Evolutionary conservation across 92 coral and sea anemone species (phyloP).

Genomic region (Porites cylindrica): DNA sequence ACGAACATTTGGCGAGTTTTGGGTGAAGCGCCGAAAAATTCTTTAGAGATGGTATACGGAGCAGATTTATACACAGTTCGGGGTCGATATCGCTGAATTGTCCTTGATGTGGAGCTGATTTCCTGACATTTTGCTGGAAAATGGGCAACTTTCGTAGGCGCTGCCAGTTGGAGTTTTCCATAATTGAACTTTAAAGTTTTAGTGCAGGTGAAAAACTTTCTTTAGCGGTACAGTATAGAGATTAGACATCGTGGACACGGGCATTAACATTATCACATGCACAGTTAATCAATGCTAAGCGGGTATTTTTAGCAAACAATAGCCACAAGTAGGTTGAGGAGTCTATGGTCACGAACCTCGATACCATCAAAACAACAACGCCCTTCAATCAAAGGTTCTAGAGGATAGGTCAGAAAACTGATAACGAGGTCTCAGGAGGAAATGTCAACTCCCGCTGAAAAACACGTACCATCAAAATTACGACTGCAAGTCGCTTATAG

Average conservation of each 20-base stretch:
- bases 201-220: background rate
- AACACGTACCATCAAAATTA: too few relatives aligned
- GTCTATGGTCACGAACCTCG: background rate
- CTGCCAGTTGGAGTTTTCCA: constrained; percentile 22
- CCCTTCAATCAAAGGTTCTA: too few relatives aligned
- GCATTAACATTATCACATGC: background rate
- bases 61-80: constrained; percentile 83
- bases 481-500: too few relatives aligned
- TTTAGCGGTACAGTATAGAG: background rate
- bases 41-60: constrained; percentile 85
- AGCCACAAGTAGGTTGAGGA: background rate
- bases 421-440: too few relatives aligned
- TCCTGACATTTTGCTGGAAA: constrained; percentile 35
- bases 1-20: constrained; percentile 72
- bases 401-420: too few relatives aligned
- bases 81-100: constrained; percentile 80
- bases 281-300: background rate
- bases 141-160: constrained; percentile 26
- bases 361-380: background rate
- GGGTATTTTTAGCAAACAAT: background rate
- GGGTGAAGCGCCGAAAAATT: constrained; percentile 81
- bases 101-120: constrained; percentile 32
- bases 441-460: too few relatives aligned
- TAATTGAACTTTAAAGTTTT: background rate
- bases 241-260: background rate